phyloP scores from a whole-genome alignment of 2,888 invertebrate genomes.

The Clunio marinus region DNA sequence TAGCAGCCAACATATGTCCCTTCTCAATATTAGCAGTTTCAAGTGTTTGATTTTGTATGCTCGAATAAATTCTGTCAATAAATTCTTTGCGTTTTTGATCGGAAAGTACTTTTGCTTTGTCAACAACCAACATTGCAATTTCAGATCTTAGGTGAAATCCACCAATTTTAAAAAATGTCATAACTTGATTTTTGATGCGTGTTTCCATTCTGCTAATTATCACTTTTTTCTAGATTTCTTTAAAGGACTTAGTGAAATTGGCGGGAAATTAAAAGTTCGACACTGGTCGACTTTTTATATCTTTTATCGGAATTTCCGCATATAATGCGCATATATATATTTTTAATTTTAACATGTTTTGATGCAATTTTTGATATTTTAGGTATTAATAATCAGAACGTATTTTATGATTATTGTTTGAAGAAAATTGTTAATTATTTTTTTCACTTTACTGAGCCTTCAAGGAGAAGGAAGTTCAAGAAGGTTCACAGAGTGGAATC shows the following conservation, averaged over 20 bases:
- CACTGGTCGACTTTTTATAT: too few species aligned
- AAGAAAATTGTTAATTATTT: too few species aligned
- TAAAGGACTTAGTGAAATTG: background rate
- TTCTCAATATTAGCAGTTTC: constrained; percentile 68
- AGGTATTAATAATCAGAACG: too few species aligned
- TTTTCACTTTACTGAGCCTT: too few species aligned
- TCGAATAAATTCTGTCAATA: constrained; percentile 71
- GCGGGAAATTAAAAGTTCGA: background rate
- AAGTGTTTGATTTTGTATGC: constrained; percentile 73
- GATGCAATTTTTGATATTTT: too few species aligned
- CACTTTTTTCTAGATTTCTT: too few species aligned
- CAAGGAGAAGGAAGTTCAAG: too few species aligned
- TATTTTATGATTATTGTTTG: too few species aligned
- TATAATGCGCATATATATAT: too few species aligned
- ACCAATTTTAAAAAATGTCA: constrained; percentile 67
- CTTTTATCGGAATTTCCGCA: too few species aligned
- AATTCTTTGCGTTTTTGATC: constrained; percentile 61
- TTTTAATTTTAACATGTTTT: too few species aligned
- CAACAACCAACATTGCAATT: constrained; percentile 13
- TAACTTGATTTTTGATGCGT: constrained; percentile 57
- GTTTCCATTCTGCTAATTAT: constrained; percentile 13
- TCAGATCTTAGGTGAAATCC: constrained; percentile 65
- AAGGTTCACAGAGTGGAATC: too few species aligned
- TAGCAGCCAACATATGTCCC: constrained; percentile 67
- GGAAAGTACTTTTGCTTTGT: constrained; percentile 3